Evolutionary conservation across 2,797 vertebrate species (phyloP), one percentile per base, ranked within the genome.

Genomic region (Naso thynnoides): DNA sequence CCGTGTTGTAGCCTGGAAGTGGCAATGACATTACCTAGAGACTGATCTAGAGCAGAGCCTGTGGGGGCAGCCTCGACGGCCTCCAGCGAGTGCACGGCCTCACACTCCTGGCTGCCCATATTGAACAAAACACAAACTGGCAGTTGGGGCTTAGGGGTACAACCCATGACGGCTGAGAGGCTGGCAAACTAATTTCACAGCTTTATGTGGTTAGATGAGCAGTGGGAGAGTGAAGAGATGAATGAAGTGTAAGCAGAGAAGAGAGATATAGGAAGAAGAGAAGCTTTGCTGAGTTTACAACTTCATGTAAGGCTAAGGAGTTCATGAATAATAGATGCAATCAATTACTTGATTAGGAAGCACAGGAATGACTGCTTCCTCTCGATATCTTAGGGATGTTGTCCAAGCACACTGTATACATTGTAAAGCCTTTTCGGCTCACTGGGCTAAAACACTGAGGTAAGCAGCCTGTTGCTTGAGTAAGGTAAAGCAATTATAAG

Each of bases 261-360:
- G 76, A 52, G 85, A 73, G 72, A 80, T 85, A 83, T 72, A 68
- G 81, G 77, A 86, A 82, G 79, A 85, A 60, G 83, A 85, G 83
- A 88, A 86, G 80, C 87, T 85, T 82, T 86, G 81, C 89, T 91
- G 91, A 90, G 85, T 91, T 91, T 88, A 92, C 89, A 86, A 90
- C 88, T 93, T 90, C 80, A 90, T 86, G 91, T 89, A 89, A 91
- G 82, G 81, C 86, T 89, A 87, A 91, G 81, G 79, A 89, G 83
- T 83, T 88, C 89, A 90, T 93, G 92, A 94, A 92, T 93, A 93
- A 93, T 92, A 89, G 89, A 93, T 92, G 87, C 81, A 87, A 92
- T 93, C 90, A 93, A 91, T 93, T 90, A 88, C 88, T 91, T 91
- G 89, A 93, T 93, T 93, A 91, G 89, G 87, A 93, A 88, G 86